phyloP scores from a whole-genome alignment of 2,797 vertebrate genomes.

The Decapterus maruadsi region DNA sequence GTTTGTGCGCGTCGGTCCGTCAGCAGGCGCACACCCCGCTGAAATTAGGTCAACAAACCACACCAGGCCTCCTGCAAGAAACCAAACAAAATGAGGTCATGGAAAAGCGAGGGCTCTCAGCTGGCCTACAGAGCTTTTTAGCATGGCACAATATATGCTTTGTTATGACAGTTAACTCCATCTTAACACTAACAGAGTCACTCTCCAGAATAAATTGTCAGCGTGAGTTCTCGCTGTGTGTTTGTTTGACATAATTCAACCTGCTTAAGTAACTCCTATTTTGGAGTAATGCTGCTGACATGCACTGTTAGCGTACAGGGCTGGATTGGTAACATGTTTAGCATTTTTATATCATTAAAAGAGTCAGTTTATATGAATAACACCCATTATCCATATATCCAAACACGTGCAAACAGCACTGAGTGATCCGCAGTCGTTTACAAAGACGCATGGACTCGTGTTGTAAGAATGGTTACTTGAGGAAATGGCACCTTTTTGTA shows the following conservation, averaged over 20 bases:
- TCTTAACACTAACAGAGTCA: conserved; percentile 71
- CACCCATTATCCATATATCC: conserved; percentile 25
- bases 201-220: conserved; percentile 57
- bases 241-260: conserved; percentile 59
- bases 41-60: conserved; percentile 79
- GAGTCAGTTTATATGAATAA: conserved; percentile 7
- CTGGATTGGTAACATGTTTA: conserved; percentile 1
- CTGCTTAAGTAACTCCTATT: conserved; percentile 56
- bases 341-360: conserved; percentile 16
- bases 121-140: conserved; percentile 79
- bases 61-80: conserved; percentile 69
- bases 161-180: conserved; percentile 78
- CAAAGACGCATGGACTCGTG: not conserved
- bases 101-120: conserved; percentile 76
- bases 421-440: conserved; percentile 25
- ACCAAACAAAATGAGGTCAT: conserved; percentile 83
- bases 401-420: conserved; percentile 24
- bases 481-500: conserved; percentile 35
- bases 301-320: not conserved
- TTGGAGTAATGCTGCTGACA: conserved; percentile 37
- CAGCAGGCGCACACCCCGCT: conserved; percentile 18
- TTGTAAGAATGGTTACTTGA: conserved; percentile 23
- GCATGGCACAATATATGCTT: conserved; percentile 76
- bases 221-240: conserved; percentile 39
- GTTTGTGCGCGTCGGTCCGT: conserved; percentile 52